phyloP scores from a whole-genome alignment of 2,113 vertebrate genomes.

The Cricetomys ansorgei region DNA sequence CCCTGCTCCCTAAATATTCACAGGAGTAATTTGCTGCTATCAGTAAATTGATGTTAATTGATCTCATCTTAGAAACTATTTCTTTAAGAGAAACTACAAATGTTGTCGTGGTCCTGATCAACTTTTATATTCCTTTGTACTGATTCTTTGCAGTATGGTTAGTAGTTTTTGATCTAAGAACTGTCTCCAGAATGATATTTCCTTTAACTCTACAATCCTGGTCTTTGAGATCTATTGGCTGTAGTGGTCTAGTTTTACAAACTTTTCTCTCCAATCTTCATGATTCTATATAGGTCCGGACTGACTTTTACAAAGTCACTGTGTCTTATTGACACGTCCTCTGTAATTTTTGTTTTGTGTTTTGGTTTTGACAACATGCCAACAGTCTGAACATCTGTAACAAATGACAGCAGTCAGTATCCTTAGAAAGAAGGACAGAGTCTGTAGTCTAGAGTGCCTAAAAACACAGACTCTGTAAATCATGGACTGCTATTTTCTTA shows the following conservation, averaged over 20 bases:
- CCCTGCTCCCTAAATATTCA: not conserved
- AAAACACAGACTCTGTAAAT: not conserved
- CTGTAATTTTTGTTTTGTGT: not conserved
- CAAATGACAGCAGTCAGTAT: not conserved
- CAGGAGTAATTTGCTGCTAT: not conserved
- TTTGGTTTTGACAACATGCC: not conserved
- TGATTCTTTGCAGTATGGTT: not conserved
- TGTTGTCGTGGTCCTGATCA: not conserved
- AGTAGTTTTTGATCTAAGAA: not conserved
- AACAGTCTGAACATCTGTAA: not conserved
- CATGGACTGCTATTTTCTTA: not conserved
- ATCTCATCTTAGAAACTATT: not conserved
- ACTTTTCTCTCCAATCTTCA: not conserved
- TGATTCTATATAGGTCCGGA: not conserved
- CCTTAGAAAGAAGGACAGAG: not conserved
- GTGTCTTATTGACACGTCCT: not conserved
- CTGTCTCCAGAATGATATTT: not conserved
- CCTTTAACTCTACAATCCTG: not conserved
- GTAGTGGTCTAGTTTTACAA: not conserved
- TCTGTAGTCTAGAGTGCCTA: not conserved
- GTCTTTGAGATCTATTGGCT: not conserved
- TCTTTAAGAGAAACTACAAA: not conserved
- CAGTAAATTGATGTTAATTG: not conserved
- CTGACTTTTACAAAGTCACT: not conserved
- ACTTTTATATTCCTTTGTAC: not conserved